Conservation (phyloP, 1,140 invertebrate species). For the Chrysopa pallens region DNA sequence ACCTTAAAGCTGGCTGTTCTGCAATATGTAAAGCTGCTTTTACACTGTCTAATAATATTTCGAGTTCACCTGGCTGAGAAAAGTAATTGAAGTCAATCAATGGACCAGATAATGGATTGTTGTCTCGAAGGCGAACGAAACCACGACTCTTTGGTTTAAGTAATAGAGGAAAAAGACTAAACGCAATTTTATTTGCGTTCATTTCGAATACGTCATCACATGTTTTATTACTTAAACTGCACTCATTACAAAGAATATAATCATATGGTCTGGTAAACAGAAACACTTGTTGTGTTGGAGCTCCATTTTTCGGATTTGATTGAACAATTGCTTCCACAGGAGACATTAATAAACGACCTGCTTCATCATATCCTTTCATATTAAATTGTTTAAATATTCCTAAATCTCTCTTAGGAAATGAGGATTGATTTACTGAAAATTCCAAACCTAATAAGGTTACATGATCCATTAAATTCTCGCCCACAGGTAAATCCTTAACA, state of each 20-base stretch:
- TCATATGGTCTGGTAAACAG: no score
- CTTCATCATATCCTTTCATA: conserved; percentile 25
- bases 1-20: conserved; percentile 1
- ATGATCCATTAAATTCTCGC: conserved; percentile 20
- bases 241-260: no score
- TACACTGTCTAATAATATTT: conserved; percentile 18
- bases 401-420: conserved; percentile 19
- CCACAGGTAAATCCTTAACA: conserved; percentile 21
- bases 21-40: conserved; percentile 9
- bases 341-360: conserved; percentile 23
- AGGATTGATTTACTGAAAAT: conserved; percentile 9
- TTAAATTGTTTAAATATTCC: no score
- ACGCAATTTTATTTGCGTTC: conserved; percentile 30
- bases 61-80: conserved; percentile 14
- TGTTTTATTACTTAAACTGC: conserved; percentile 32
- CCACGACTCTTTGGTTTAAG: conserved; percentile 6
- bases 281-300: conserved; percentile 54
- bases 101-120: conserved; percentile 30
- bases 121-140: conserved; percentile 13
- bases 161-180: conserved; percentile 3
- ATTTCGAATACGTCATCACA: conserved; percentile 35
- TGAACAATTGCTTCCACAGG: conserved; percentile 28
- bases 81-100: conserved; percentile 34
- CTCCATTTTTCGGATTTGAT: conserved; percentile 49
- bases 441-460: conserved; percentile 13